Evolutionary conservation across 2,797 vertebrate species (phyloP).

Genomic region (Tapirus indicus): DNA sequence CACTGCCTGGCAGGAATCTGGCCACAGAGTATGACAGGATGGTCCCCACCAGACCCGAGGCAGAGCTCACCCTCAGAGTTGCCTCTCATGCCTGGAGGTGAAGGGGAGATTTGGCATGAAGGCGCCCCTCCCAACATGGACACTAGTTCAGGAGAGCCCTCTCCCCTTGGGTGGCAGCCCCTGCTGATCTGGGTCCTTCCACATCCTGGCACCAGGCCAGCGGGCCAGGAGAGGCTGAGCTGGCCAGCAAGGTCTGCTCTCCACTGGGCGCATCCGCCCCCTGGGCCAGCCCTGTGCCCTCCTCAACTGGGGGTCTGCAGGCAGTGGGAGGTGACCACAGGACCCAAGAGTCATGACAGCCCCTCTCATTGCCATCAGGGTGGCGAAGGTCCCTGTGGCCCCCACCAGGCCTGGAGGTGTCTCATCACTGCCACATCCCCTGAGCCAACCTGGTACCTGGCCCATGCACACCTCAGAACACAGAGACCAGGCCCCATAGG

Average conservation of each 20-base stretch:
- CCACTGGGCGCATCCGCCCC: accelerated
- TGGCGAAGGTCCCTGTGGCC: neutral
- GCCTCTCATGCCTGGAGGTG: accelerated
- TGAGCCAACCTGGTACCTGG: neutral
- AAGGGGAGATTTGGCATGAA: neutral
- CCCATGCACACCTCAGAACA: neutral
- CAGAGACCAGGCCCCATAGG: accelerated
- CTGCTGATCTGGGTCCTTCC: neutral
- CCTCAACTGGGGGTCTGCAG: neutral
- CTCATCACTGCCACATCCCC: neutral
- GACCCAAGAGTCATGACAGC: neutral
- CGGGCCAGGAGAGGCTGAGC: neutral
- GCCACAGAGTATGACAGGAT: accelerated
- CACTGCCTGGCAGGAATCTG: no score
- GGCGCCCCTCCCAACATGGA: neutral
- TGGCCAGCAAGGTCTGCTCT: neutral
- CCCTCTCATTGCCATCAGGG: neutral
- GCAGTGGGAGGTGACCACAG: no score
- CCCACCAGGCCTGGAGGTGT: neutral
- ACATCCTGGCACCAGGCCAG: neutral
- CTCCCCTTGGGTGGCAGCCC: accelerated
- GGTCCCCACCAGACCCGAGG: neutral
- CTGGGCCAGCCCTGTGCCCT: neutral
- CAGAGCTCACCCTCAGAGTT: neutral
- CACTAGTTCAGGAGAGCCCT: neutral